Base-by-base conservation (phyloP, 1,140 invertebrate genomes). In the Trichonephila inaurata region DNA sequence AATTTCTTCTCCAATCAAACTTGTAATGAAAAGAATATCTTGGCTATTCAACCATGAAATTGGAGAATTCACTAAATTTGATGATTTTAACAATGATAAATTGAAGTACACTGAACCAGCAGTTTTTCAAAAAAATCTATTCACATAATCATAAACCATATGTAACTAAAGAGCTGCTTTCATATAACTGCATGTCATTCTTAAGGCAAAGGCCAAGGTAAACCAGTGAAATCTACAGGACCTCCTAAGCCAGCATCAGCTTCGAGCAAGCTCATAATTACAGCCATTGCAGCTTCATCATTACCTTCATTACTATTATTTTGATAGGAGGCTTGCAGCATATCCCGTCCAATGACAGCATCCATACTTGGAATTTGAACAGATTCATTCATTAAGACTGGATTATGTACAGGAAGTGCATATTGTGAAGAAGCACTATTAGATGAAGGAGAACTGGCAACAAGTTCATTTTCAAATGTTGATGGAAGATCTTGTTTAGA, bases 221-320 rank as follows among this genome's bases (percentile, higher is more conserved):
- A 96, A 40, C 98, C 98, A 6, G 97, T 97, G 96, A 98, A 98
- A 96, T 98, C 98, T 18, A 98, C 97, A 1, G 98, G 97, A n/a
- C 97, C 97, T 16, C 97, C 97, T 28, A 97, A 96, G 2, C 97
- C 97, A 18, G 97, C 97, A 95, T 98, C 97, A 5, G 97, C 98
- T 96, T 98, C 98, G 61, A 98, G 96, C 21, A 98, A 96, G 96
- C 97, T 98, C 98, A 99, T 98, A 94, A 99, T 98, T 58, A 98
- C 98, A 10, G 98, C 98, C 98, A 98, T 98, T 2, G 98, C 98
- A 28, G 98, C 98, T 95, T 98, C 98, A 95, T 98, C 98, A 95
- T 98, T 98, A 18, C 97, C 97, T 95, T 98, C 97, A 58, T 96
- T 96, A 0, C 58, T 85, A n/a, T 89, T 94, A n/a, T 19, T 83